Evolutionary conservation across 2,797 vertebrate genomes (phyloP), one percentile per base, ranked within the genome.

Genomic region (Squalus acanthias): DNA sequence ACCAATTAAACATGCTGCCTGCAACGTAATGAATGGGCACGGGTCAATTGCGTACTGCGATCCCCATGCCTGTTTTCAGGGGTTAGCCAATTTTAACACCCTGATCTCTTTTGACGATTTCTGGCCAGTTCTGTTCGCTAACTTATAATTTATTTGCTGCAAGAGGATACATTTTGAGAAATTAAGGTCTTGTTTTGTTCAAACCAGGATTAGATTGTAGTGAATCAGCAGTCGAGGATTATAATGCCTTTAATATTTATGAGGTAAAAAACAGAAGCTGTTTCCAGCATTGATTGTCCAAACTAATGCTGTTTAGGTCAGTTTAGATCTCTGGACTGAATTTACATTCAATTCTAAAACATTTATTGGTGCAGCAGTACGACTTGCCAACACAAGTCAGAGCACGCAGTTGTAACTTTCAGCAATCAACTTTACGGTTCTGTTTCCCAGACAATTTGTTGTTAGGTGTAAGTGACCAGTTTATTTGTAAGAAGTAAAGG

Each of bases 361-460:
- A 69, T 29, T 1, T 46, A 20, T 57, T 9, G 2, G 17, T 94
- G 26, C 24, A 72, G 69, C 94, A 63, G 53, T 91, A 57, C 69
- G 53, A 50, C 10, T 72, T 95, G 70, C 17, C 94, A 76, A 95
- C 33, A 22, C 70, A 26, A 50, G 67, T 70, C 63, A n/a, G 53
- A 60, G 46, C 50, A 74, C 70, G 29, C 46, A 33, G 50, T 33
- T 74, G 50, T 57, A 95, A 53, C 46, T 33, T 95, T 46, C 26
- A 95, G 72, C 53, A 95, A 95, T 57, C 94, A 95, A 95, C 70
- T 95, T 57, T 53, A 76, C 5, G 6, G 72, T 17, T 57, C 50
- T 60, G 3, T 74, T 76, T 20, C 46, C 10, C 50, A 33, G 7
- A 95, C 39, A 95, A 95, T 95, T 95, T 95, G 93, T 33, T 50